These are phyloP conservation scores for Xestia sexstrigata DNA, from an alignment of 2,888 invertebrate genomes.

Conservation along the genomic window DNA sequence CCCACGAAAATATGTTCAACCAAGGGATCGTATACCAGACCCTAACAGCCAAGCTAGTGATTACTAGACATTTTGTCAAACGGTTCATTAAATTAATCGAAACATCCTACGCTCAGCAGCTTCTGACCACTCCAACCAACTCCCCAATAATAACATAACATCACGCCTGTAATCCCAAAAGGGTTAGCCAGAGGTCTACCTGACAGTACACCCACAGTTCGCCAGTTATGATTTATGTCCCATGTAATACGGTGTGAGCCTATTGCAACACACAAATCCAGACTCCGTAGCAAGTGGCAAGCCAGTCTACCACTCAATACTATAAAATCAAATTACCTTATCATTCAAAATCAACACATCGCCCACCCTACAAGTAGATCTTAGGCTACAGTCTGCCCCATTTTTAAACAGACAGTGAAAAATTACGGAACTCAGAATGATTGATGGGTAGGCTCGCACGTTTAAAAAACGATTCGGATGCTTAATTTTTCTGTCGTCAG, in stretches of 20 bases:
- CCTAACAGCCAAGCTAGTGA: not conserved
- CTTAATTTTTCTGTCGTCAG: constrained; percentile 87
- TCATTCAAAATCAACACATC: constrained; percentile 9
- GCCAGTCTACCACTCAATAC: not conserved
- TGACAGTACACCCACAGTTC: not conserved
- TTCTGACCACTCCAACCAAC: not conserved
- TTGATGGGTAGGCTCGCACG: constrained; percentile 80
- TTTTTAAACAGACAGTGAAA: constrained; percentile 83
- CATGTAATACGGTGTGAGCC: too few species aligned
- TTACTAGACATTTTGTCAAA: not conserved
- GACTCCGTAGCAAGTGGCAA: not conserved
- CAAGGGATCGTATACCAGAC: not conserved
- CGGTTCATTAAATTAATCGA: not conserved
- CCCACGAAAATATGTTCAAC: not conserved
- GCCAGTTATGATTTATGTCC: not conserved
- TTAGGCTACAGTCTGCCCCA: constrained; percentile 56
- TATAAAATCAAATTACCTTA: not conserved
- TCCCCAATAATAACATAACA: not conserved
- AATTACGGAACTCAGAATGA: constrained; percentile 83
- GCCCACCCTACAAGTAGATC: constrained; percentile 56
- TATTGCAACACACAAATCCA: not conserved
- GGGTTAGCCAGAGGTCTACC: not conserved
- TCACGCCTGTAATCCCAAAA: not conserved
- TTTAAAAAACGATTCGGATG: constrained; percentile 86
- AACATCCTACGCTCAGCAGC: not conserved